Percentiles rank a stretch among this genome's conserved stretches.
Conservation (phyloP, 2,113 vertebrate genomes). For the Haplochromis burtoni region DNA sequence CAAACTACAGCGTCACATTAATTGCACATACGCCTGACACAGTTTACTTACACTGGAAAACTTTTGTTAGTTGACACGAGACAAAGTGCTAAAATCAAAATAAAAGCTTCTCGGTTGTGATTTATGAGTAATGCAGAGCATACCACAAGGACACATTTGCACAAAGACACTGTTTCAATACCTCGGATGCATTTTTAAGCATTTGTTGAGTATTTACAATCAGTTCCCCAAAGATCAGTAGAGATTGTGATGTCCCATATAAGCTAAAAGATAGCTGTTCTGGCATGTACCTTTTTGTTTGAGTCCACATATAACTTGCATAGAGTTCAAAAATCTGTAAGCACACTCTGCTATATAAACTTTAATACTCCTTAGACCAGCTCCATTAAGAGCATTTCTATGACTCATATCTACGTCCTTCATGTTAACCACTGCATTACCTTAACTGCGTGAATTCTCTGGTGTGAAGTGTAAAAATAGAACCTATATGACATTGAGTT, state of each 20-base stretch:
- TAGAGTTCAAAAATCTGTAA: not conserved
- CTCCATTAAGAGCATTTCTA: not conserved
- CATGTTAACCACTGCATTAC: not conserved
- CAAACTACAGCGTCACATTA: constrained; percentile 27
- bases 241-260: constrained; percentile 34
- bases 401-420: not conserved
- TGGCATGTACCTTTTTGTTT: not conserved
- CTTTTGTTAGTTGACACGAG: not conserved
- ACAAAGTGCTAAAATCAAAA: constrained; percentile 8
- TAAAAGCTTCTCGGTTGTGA: not conserved
- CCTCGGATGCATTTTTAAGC: not conserved
- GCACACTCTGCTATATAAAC: not conserved
- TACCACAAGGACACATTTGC: not conserved
- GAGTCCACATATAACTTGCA: not conserved
- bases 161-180: not conserved
- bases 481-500: not conserved
- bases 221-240: constrained; percentile 4
- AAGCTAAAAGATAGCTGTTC: not conserved
- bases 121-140: not conserved
- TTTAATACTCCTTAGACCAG: not conserved
- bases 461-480: not conserved
- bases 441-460: not conserved
- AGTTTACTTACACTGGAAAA: not conserved
- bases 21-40: constrained; percentile 6
- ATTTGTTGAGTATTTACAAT: constrained; percentile 5